These are phyloP conservation scores for Aegithalos caudatus DNA, from an alignment of 2,113 vertebrate genomes.

Conservation along the genomic window DNA sequence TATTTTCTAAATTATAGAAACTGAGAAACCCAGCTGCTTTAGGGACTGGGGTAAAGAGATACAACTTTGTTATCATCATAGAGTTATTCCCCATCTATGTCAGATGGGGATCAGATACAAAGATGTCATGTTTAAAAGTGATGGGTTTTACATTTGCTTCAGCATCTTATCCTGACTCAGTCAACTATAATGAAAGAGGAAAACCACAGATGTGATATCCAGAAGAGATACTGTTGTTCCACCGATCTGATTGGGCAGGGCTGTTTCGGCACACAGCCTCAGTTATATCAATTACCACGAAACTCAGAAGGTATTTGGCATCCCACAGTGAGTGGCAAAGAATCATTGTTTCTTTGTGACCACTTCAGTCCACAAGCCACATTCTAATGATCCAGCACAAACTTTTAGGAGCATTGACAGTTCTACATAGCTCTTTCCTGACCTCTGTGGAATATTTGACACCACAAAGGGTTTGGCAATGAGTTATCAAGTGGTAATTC, in stretches of 20 bases:
- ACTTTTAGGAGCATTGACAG: not conserved
- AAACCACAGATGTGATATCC: not conserved
- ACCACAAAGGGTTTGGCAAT: not conserved
- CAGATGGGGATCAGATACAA: not conserved
- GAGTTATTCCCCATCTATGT: not conserved
- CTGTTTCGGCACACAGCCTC: not conserved
- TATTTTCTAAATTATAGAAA: not conserved
- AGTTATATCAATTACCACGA: not conserved
- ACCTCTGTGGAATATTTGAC: not conserved
- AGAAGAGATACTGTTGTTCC: not conserved
- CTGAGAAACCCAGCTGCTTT: not conserved
- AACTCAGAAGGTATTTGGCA: not conserved
- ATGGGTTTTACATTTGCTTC: not conserved
- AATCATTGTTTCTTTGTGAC: not conserved
- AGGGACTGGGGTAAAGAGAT: not conserved
- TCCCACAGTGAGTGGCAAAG: not conserved
- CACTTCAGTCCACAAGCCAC: not conserved
- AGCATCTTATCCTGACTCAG: not conserved
- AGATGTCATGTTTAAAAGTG: not conserved
- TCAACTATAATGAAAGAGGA: not conserved
- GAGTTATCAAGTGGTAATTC: not conserved
- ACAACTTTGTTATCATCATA: not conserved
- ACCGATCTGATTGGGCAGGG: not conserved
- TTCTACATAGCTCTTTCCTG: not conserved
- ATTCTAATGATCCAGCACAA: not conserved